Evolutionary conservation across 2,888 invertebrate genomes (phyloP).

Genomic region (Pegoplata infirma): DNA sequence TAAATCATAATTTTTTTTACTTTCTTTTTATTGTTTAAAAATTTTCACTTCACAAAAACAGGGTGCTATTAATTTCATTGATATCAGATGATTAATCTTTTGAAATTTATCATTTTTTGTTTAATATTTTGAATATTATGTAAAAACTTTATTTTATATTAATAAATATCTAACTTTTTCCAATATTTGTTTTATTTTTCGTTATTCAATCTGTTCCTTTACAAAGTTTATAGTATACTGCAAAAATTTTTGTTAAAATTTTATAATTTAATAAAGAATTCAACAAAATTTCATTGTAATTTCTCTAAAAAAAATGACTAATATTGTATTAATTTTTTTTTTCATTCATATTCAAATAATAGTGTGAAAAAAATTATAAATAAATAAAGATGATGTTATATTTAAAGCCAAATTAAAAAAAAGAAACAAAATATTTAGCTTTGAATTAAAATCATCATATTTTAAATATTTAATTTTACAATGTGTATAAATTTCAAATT

Average conservation of each 20-base stretch:
- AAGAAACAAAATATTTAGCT: constrained; percentile 9
- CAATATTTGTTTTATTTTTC: not conserved
- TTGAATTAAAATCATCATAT: constrained; percentile 15
- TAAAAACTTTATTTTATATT: not conserved
- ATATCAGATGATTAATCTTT: too few species aligned
- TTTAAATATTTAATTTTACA: not conserved
- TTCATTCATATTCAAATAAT: constrained; percentile 1
- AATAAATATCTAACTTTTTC: not conserved
- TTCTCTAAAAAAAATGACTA: constrained; percentile 21
- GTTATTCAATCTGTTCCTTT: constrained; percentile 33
- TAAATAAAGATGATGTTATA: constrained; percentile 25
- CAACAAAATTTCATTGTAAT: constrained; percentile 35
- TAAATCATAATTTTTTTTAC: too few species aligned
- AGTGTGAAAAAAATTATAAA: not conserved
- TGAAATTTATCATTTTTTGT: too few species aligned
- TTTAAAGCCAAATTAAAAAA: constrained; percentile 1
- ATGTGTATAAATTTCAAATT: not conserved
- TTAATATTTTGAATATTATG: too few species aligned
- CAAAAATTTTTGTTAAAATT: constrained; percentile 11
- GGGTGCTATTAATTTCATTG: too few species aligned
- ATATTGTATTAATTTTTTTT: too few species aligned
- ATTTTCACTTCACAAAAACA: too few species aligned
- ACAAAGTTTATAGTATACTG: constrained; percentile 43
- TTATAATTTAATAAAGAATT: constrained; percentile 14
- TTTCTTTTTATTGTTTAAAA: too few species aligned